Conservation (phyloP, 2,888 invertebrate species). For the Onthophagus sagittarius region DNA sequence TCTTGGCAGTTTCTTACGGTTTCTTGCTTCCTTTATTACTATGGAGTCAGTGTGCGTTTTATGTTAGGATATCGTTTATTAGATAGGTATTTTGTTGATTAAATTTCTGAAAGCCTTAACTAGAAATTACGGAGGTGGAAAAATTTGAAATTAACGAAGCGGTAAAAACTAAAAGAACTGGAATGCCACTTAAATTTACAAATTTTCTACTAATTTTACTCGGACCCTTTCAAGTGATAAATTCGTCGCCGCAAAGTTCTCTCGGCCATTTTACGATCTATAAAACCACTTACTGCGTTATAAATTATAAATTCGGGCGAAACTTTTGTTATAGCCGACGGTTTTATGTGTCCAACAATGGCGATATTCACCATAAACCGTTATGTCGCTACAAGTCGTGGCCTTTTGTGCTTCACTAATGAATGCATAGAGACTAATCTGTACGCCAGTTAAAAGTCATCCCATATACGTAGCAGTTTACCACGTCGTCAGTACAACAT, state of each 20-base stretch:
- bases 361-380: not conserved
- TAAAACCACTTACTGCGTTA: not conserved
- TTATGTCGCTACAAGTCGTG: not conserved
- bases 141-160: not conserved
- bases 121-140: not conserved
- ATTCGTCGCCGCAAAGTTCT: not conserved
- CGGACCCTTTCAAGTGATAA: not conserved
- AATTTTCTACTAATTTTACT: not conserved
- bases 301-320: not conserved
- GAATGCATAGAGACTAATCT: not conserved
- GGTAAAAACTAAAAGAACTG: not conserved
- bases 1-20: not conserved
- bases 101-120: no score
- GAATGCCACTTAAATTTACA: not conserved
- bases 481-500: not conserved
- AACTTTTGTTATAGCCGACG: not conserved
- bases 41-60: not conserved
- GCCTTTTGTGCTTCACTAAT: not conserved
- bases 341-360: not conserved
- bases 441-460: not conserved
- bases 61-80: not conserved
- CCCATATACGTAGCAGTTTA: not conserved
- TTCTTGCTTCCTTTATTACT: not conserved
- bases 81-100: not conserved
- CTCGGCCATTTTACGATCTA: not conserved